Evolutionary conservation across 2,797 vertebrate genomes (phyloP).

Genomic region (Pelochelys cantorii): DNA sequence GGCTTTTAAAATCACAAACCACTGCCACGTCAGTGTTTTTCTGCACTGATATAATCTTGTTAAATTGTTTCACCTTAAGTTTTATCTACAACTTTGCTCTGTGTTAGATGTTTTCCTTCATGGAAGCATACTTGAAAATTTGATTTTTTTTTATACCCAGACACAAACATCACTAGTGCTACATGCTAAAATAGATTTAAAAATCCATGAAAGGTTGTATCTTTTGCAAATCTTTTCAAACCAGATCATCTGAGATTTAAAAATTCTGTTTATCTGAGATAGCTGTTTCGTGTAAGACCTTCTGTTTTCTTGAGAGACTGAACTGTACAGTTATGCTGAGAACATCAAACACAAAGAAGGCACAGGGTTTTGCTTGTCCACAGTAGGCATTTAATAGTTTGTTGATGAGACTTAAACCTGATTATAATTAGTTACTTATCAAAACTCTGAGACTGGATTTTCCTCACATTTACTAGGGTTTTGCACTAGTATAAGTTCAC

Average conservation of each 20-base stretch:
- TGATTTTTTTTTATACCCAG: no score
- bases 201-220: conserved; percentile 74
- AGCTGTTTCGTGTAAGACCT: conserved; percentile 70
- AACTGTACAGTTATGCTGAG: conserved; percentile 65
- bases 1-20: background rate
- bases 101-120: background rate
- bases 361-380: conserved; percentile 39
- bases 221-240: conserved; percentile 64
- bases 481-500: rapidly evolving
- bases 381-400: conserved; percentile 46
- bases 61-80: conserved; percentile 64
- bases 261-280: conserved; percentile 68
- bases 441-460: background rate
- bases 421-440: conserved; percentile 33
- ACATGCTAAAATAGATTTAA: conserved; percentile 54
- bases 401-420: conserved; percentile 40
- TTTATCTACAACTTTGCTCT: conserved; percentile 21
- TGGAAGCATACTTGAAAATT: conserved; percentile 41
- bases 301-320: conserved; percentile 68
- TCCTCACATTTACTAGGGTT: background rate
- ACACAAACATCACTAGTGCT: conserved; percentile 54
- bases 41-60: background rate
- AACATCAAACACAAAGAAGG: conserved; percentile 54
- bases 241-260: conserved; percentile 66
- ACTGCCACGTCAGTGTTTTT: background rate